phyloP scores from a whole-genome alignment of 30 jellyfish, hydroid and myxozoan genomes.

The Aurelia sp. region DNA sequence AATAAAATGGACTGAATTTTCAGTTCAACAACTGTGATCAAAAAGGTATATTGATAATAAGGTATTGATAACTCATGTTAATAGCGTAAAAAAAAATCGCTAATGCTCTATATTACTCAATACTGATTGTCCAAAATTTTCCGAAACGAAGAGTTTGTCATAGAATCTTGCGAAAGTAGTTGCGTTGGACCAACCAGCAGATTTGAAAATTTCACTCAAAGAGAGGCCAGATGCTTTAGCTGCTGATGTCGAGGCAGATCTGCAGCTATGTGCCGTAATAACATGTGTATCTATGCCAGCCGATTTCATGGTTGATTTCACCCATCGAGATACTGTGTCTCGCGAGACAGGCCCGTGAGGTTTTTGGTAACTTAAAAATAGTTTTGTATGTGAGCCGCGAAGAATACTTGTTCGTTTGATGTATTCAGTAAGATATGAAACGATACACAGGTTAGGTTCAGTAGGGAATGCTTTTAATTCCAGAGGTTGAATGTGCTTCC shows the following conservation, averaged over 20 bases:
- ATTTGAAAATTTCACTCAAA: background rate
- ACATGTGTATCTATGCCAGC: constrained; percentile 36
- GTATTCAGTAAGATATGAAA: constrained; percentile 6
- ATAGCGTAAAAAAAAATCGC: no score
- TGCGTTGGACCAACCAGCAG: constrained; percentile 41
- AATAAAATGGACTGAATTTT: background rate
- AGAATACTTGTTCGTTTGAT: constrained; percentile 19
- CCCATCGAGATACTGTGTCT: constrained; percentile 18
- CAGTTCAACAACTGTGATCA: no score
- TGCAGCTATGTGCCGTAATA: constrained; percentile 13
- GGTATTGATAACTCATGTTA: no score
- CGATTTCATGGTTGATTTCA: background rate
- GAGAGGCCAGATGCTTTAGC: constrained; percentile 6
- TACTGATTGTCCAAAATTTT: no score
- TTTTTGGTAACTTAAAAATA: constrained; percentile 9
- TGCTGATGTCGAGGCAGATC: constrained; percentile 38
- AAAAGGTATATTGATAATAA: no score
- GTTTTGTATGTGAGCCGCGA: constrained; percentile 10
- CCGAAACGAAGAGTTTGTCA: background rate
- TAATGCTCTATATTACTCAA: no score
- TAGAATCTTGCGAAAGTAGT: background rate
- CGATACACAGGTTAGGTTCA: constrained; percentile 40
- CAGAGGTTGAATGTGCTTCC: constrained; percentile 51
- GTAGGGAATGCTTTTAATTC: background rate
- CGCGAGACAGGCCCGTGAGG: constrained; percentile 6